phyloP scores from a whole-genome alignment of 2,113 vertebrate species.

The Sprattus sprattus region DNA sequence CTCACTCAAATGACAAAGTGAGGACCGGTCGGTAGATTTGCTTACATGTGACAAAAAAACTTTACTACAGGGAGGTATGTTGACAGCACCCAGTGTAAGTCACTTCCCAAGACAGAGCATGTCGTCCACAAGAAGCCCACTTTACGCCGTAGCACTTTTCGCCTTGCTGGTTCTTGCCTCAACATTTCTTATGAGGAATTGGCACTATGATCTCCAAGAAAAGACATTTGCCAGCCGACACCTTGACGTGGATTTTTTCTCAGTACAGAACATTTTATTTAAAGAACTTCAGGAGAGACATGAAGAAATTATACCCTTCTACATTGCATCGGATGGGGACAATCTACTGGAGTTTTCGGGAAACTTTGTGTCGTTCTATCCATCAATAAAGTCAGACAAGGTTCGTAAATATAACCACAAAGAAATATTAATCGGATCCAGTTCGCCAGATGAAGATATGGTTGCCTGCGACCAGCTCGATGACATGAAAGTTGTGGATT shows the following conservation, averaged over 20 bases:
- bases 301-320: constrained; percentile 67
- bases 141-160: constrained; percentile 65
- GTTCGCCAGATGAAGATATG: constrained; percentile 46
- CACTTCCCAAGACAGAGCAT: constrained; percentile 43
- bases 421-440: constrained; percentile 8
- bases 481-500: constrained; percentile 60
- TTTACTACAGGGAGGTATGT: background rate
- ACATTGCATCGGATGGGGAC: constrained; percentile 34
- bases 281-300: constrained; percentile 65
- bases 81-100: constrained; percentile 24
- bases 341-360: constrained; percentile 4
- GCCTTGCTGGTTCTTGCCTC: constrained; percentile 67
- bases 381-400: constrained; percentile 5
- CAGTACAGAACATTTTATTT: constrained; percentile 55
- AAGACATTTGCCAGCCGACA: constrained; percentile 45
- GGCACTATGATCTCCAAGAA: constrained; percentile 62
- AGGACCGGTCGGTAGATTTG: background rate
- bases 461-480: constrained; percentile 73
- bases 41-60: constrained; percentile 10
- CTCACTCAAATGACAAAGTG: constrained; percentile 5
- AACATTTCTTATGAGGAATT: constrained; percentile 65
- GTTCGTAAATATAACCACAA: constrained; percentile 1
- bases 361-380: background rate
- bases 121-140: constrained; percentile 63
- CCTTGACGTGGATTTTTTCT: constrained; percentile 44